These are phyloP conservation scores for Rhodeus uyekii DNA, from an alignment of 2,797 vertebrate genomes.

Conservation along the genomic window DNA sequence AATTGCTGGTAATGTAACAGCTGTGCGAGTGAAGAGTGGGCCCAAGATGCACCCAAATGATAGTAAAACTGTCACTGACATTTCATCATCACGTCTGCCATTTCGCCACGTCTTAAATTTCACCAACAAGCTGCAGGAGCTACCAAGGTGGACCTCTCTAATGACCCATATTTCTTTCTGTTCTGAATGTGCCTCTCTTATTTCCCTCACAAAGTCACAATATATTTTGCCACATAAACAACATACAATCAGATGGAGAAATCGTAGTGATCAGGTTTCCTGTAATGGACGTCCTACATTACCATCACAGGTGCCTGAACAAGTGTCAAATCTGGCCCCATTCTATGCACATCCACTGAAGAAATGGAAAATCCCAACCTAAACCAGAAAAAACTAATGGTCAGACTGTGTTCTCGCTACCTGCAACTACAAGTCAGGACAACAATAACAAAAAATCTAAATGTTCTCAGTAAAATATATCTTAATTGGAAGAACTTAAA, in stretches of 20 bases:
- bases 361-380: not conserved
- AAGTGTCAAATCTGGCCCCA: not conserved
- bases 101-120: conserved; percentile 71
- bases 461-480: not conserved
- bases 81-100: conserved; percentile 66
- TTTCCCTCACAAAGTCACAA: conserved; percentile 11
- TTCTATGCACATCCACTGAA: not conserved
- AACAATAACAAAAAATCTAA: not conserved
- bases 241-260: conserved; percentile 42
- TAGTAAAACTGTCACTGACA: conserved; percentile 73
- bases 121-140: conserved; percentile 59
- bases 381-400: not conserved
- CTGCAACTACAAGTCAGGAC: not conserved
- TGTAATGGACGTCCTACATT: not conserved
- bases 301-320: not conserved
- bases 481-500: not conserved
- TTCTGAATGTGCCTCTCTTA: conserved; percentile 6
- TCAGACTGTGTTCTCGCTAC: no score
- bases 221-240: conserved; percentile 40
- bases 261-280: conserved; percentile 30
- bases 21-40: conserved; percentile 69
- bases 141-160: conserved; percentile 6
- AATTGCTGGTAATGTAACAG: conserved; percentile 71
- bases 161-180: conserved; percentile 30
- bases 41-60: conserved; percentile 65